These are phyloP conservation scores for Chaenocephalus aceratus DNA, from an alignment of 2,113 vertebrate genomes.

Conservation along the genomic window DNA sequence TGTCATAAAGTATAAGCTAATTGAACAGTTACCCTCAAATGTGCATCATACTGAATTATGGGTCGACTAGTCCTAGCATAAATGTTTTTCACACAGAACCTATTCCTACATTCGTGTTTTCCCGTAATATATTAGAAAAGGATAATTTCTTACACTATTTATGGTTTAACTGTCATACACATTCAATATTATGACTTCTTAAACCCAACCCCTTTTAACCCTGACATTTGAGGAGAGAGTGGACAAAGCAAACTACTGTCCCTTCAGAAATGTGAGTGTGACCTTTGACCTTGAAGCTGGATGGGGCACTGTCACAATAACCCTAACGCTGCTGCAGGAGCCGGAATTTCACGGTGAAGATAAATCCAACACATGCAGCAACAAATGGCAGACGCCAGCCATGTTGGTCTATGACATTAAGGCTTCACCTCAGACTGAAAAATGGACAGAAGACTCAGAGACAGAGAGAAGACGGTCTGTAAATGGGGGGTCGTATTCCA, in stretches of 20 bases:
- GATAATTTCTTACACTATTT: neutral
- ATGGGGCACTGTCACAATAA: constrained; percentile 22
- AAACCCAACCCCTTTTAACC: neutral
- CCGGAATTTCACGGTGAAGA: constrained; percentile 50
- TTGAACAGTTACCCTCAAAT: neutral
- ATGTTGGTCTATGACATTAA: neutral
- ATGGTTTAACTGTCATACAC: neutral
- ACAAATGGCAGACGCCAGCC: constrained; percentile 52
- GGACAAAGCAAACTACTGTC: constrained; percentile 24
- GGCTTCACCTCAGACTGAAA: constrained; percentile 41
- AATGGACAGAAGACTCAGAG: constrained; percentile 25
- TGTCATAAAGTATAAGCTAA: neutral
- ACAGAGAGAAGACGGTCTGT: constrained; percentile 12
- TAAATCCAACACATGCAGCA: constrained; percentile 46
- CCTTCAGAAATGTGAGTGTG: constrained; percentile 50
- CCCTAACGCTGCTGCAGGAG: constrained; percentile 31
- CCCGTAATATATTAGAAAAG: too few species aligned
- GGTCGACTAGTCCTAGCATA: neutral
- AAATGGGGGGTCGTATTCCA: neutral
- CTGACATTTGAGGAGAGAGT: constrained; percentile 6
- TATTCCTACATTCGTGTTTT: neutral
- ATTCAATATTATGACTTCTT: neutral
- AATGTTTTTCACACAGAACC: neutral
- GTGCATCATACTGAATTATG: neutral
- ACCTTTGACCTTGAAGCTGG: constrained; percentile 45